Base-by-base conservation (phyloP, 2,797 vertebrate species). In the Varecia variegata region DNA sequence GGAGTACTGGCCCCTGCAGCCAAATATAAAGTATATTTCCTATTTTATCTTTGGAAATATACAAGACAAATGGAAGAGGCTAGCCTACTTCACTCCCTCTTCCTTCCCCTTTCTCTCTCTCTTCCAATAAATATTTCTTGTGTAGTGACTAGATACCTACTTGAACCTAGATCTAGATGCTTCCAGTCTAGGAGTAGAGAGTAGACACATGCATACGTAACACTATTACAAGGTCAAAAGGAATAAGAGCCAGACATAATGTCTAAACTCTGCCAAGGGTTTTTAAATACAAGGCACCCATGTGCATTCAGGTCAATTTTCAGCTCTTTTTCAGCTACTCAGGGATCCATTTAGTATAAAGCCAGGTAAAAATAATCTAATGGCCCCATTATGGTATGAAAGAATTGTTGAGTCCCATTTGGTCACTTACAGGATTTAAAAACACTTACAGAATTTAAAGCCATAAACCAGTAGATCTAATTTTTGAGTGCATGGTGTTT, bases 301-400 rank as follows among this genome's bases (percentile, higher is more conserved):
- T 56, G 50, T 56, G 58, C 60, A 77, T 76, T 94, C 88, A 94
- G 73, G 56, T 96, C 94, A 79, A 91, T 95, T 96, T 95, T 96
- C 47, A 94, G 84, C 47, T 84, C 32, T 83, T 91, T 90, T 91
- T 83, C 74, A 90, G 84, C 94, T 77, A 58, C 50, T 18, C 47
- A 67, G 91, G 77, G 83, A 89, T 93, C 74, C 58, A 56, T 74
- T 96, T 95, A 94, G 90, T 62, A 68, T 71, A 96, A 96, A 97
- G 4, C 43, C 90, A 95, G 91, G 85, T 93, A 94, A 96, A 90
- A 96, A 79, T 95, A 88, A 96, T 95, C 88, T 95, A 95, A 96
- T 83, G 88, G 70, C 43, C 76, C 77, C 77, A 93, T 96, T 94
- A 96, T n/a, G 54, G 15, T 70, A 60, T 97, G 76, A 96, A 95